Base-by-base conservation (phyloP, 1,140 invertebrate genomes). In the Microvelia longipes region DNA sequence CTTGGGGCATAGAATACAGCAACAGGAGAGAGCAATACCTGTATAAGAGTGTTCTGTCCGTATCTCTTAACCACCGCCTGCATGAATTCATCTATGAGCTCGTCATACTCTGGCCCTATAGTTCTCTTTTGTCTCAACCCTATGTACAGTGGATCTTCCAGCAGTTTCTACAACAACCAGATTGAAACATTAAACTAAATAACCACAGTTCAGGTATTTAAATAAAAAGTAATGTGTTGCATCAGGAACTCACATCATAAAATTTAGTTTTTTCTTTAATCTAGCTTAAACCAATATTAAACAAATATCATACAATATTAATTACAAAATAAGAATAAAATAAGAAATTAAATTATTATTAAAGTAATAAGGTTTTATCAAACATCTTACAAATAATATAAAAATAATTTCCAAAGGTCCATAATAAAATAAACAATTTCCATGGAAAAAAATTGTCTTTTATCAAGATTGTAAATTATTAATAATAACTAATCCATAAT, bases 61-160 rank as follows among this genome's bases (percentile, higher is more conserved):
- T 94, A 96, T 80, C 93, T 88, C 79, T 87, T 88, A 0, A 96
- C 92, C 69, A 93, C 92, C 1, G 94, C 95, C 77, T 92, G 83
- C 95, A 99, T 98, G 78, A 99, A 98, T 80, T 99, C 97, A 77
- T 99, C 96, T 69, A 99, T 87, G 74, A 99, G 90, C 61, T 91
- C 90, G 78, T 98, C 96, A 80, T 99, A 99, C 70, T 89, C 87
- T 30, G 86, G 82, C 15, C 96, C 97, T 28, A 88, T 88, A 0
- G 90, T 88, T 66, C 97, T 83, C 71, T 88, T 88, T 75, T 97
- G 92, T 70, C 91, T 84, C 60, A 98, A 79, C 66, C 97, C 97
- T 76, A 98, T 95, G 79, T 99, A 99, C 69, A 96, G 83, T 2
- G 94, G 94, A 84, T 98, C 96, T 78, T 96, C 87, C 15, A 96